A percentile compares a stretch with the other conserved stretches of the same genome.
phyloP scores from a whole-genome alignment of 2,797 vertebrate genomes.

The Aratinga solstitialis region DNA sequence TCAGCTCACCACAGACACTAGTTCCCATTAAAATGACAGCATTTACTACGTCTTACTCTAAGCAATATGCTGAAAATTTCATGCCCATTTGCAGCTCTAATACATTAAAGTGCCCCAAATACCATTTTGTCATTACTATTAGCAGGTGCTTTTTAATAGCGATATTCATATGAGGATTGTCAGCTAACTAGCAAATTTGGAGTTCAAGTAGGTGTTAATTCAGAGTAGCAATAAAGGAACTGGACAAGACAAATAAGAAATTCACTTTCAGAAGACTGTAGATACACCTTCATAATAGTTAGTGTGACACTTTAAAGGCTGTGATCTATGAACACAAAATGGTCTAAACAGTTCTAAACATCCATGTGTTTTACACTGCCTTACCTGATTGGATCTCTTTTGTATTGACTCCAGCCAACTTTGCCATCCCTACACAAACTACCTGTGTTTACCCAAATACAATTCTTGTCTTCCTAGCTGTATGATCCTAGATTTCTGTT shows the following conservation, averaged over 20 bases:
- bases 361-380: neutral
- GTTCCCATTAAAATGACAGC: slow-evolving; percentile 5
- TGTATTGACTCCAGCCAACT: neutral
- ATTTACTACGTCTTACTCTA: slow-evolving; percentile 1
- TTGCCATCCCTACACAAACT: neutral
- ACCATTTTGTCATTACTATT: neutral
- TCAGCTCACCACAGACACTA: neutral
- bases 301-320: neutral
- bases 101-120: neutral
- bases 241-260: neutral
- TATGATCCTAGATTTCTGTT: neutral
- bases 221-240: neutral
- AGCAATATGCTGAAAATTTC: slow-evolving; percentile 6
- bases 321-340: neutral
- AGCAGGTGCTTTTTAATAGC: neutral
- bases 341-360: neutral
- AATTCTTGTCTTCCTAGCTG: neutral
- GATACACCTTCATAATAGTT: neutral
- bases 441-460: neutral
- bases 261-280: neutral
- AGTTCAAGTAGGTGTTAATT: neutral
- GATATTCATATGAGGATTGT: neutral
- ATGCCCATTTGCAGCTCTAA: neutral
- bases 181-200: neutral
- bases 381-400: neutral